Conservation (phyloP, 2,113 vertebrate genomes). For the Rana temporaria region DNA sequence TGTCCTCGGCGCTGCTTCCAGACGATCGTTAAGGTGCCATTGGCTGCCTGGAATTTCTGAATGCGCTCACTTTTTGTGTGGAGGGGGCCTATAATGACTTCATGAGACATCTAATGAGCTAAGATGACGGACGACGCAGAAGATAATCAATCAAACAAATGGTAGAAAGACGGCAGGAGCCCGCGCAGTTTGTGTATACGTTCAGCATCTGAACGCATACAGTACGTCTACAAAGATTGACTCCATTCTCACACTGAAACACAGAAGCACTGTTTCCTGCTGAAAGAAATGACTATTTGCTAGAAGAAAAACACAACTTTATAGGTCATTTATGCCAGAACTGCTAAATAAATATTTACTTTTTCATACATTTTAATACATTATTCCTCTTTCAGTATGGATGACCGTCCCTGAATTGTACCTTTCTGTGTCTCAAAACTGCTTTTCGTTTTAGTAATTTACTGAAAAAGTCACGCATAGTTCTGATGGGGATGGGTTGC, state of each 20-base stretch:
- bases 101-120: constrained; percentile 40
- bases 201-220: neutral
- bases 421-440: too few relatives aligned
- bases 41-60: constrained; percentile 41
- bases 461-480: too few relatives aligned
- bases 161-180: neutral
- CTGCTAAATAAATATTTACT: too few relatives aligned
- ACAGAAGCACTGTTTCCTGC: neutral
- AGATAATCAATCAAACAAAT: constrained; percentile 41
- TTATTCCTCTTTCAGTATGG: too few relatives aligned
- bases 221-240: neutral
- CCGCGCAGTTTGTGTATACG: neutral
- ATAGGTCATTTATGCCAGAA: too few relatives aligned
- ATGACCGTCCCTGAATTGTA: too few relatives aligned
- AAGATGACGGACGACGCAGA: constrained; percentile 14
- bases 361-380: too few relatives aligned
- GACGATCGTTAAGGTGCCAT: constrained; percentile 49
- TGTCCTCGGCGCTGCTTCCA: constrained; percentile 35
- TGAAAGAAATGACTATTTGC: neutral
- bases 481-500: too few relatives aligned
- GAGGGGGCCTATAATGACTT: constrained; percentile 17
- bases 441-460: too few relatives aligned
- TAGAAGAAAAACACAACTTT: too few relatives aligned
- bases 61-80: constrained; percentile 8
- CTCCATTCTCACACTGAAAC: neutral